phyloP scores from a whole-genome alignment of 2,797 vertebrate species.

The Acrocephalus scirpaceus region DNA sequence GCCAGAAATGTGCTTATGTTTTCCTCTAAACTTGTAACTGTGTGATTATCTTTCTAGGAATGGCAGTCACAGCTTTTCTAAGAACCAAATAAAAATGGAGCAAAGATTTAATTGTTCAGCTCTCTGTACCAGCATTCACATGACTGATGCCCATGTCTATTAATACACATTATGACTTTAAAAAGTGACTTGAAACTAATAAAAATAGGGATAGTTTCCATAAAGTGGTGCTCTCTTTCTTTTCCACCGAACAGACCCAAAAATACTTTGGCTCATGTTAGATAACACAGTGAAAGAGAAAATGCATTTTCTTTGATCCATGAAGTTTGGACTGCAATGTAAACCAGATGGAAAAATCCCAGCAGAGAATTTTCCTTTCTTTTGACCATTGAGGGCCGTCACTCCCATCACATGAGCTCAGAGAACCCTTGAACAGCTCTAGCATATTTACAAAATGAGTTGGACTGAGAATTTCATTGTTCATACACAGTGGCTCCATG shows the following conservation, averaged over 20 bases:
- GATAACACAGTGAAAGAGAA: slow-evolving; percentile 34
- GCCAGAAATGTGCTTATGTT: not conserved
- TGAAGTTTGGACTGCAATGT: slow-evolving; percentile 36
- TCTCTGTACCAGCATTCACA: not conserved
- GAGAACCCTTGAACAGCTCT: slow-evolving; percentile 9
- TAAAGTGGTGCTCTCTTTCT: not conserved
- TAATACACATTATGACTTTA: not conserved
- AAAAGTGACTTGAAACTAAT: slow-evolving; percentile 35
- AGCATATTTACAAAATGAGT: slow-evolving; percentile 32
- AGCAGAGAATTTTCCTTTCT: slow-evolving; percentile 38
- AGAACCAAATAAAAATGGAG: not conserved
- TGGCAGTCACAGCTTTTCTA: not conserved
- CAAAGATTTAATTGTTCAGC: not conserved
- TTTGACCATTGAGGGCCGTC: slow-evolving; percentile 21
- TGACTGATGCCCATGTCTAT: not conserved
- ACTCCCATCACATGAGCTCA: slow-evolving; percentile 26
- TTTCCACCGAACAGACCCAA: slow-evolving; percentile 40
- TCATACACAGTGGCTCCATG: slow-evolving; percentile 15
- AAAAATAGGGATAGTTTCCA: slow-evolving; percentile 38
- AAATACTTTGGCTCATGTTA: slow-evolving; percentile 56
- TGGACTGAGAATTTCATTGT: slow-evolving; percentile 11
- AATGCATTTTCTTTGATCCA: slow-evolving; percentile 49
- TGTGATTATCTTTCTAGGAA: slow-evolving; percentile 25
- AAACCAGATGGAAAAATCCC: slow-evolving; percentile 63
- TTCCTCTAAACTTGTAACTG: not conserved